phyloP scores from a whole-genome alignment of 2,888 invertebrate species.

The Nasonovia ribisnigri region DNA sequence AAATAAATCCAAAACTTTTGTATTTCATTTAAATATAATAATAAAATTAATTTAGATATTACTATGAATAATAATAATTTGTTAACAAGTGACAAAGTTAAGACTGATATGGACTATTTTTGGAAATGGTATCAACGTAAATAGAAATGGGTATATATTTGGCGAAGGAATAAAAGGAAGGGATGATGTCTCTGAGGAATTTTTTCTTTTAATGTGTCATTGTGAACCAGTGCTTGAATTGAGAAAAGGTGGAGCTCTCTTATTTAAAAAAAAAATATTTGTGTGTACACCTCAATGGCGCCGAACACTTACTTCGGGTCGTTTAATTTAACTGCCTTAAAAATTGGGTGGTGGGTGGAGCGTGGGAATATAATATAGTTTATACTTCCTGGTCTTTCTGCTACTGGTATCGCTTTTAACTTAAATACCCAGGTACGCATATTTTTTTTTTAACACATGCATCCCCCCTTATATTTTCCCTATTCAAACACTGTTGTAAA shows the following conservation, averaged over 20 bases:
- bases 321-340: too few species aligned
- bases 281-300: neutral
- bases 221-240: neutral
- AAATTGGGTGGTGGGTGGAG: too few species aligned
- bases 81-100: neutral
- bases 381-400: too few species aligned
- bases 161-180: neutral
- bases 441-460: neutral
- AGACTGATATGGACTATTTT: neutral
- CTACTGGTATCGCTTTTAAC: neutral
- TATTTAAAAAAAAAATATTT: neutral
- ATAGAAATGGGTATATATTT: neutral
- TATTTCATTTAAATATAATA: neutral
- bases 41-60: neutral
- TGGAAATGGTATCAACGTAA: neutral
- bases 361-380: too few species aligned
- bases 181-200: neutral
- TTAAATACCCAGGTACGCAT: neutral
- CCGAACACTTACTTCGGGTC: too few species aligned
- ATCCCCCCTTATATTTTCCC: neutral
- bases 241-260: neutral
- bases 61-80: neutral
- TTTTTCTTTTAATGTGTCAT: neutral
- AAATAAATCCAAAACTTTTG: neutral
- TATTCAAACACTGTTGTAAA: neutral